Base-by-base conservation (phyloP, 2,797 vertebrate genomes). In the Benthosema pterotum region DNA sequence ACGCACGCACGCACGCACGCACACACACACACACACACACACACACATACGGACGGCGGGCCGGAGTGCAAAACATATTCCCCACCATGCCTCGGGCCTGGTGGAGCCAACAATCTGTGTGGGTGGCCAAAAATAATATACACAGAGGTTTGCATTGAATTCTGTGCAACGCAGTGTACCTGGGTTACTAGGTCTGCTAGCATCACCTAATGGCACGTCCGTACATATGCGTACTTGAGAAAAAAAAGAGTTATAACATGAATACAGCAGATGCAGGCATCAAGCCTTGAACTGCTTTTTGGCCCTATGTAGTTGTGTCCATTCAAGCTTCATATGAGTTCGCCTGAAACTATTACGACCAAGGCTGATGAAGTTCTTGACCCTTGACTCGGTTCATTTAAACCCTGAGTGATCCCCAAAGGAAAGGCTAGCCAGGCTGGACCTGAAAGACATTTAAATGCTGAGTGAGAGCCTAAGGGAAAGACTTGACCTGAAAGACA, bases 351-450 rank as follows among this genome's bases (percentile, higher is more conserved):
- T 22, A 83, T 65, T 56, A 52, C 69, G 76, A 83, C 81, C 63
- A 71, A 75, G 72, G 73, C 63, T 64, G 60, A 68, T 68, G 78
- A 74, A 65, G 51, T 66, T 66, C 67, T 15, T 85, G 85, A 89
- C 83, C 88, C 83, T 15, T 67, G 57, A 76, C 74, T 74, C 71
- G 69, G 70, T 80, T 84, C 74, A 32, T 83, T 82, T 72, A 79
- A 83, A 80, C 11, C 69, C 66, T 18, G 67, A 73, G 71, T 72
- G 82, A 81, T 72, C 68, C 76, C 64, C 68, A 83, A 83, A 69
- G 63, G 71, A 56, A 73, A 61, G n/a, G n/a, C n/a, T n/a, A n/a
- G n/a, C n/a, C n/a, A 72, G 49, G 62, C 53, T 58, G 64, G 57
- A 49, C 13, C 62, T 63, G 67, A 57, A 59, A 47, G 22, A 64